Evolutionary conservation across 1,140 invertebrate species (phyloP).

Genomic region (Eupeodes corollae): DNA sequence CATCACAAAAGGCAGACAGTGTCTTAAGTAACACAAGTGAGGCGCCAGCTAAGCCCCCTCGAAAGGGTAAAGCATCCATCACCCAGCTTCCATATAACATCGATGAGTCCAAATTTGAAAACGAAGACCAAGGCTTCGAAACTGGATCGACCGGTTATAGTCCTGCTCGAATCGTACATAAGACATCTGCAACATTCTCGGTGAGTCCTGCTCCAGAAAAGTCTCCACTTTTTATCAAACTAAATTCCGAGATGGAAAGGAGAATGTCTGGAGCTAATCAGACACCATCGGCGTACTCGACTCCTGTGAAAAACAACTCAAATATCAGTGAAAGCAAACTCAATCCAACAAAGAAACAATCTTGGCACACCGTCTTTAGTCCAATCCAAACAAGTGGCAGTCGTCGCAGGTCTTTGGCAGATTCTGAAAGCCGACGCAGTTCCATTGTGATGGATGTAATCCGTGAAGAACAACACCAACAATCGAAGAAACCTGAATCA

Average conservation of each 20-base stretch:
- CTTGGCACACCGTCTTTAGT: constrained; percentile 10
- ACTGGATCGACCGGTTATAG: constrained; percentile 30
- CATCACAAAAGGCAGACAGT: constrained; percentile 24
- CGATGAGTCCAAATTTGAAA: not conserved
- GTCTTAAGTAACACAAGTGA: constrained; percentile 9
- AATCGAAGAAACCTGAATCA: constrained; percentile 3
- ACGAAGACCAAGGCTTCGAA: constrained; percentile 28
- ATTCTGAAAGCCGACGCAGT: constrained; percentile 17
- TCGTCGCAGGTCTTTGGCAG: constrained; percentile 3
- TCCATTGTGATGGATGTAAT: constrained; percentile 32
- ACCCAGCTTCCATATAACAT: not conserved
- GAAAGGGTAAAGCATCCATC: constrained; percentile 12
- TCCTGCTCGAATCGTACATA: constrained; percentile 5
- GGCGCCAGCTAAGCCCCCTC: constrained; percentile 4
- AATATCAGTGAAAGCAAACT: too few species aligned
- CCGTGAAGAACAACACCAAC: constrained; percentile 24
- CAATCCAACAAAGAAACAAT: too few species aligned
- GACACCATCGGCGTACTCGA: constrained; percentile 15
- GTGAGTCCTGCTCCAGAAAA: not conserved
- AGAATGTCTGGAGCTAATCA: not conserved
- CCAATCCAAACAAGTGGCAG: constrained; percentile 7
- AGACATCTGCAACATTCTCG: too few species aligned
- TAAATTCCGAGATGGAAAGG: constrained; percentile 1
- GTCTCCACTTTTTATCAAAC: constrained; percentile 8
- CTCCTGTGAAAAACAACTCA: constrained; percentile 15